These are phyloP conservation scores for Zygaena filipendulae DNA, from an alignment of 2,888 invertebrate genomes.

Conservation along the genomic window DNA sequence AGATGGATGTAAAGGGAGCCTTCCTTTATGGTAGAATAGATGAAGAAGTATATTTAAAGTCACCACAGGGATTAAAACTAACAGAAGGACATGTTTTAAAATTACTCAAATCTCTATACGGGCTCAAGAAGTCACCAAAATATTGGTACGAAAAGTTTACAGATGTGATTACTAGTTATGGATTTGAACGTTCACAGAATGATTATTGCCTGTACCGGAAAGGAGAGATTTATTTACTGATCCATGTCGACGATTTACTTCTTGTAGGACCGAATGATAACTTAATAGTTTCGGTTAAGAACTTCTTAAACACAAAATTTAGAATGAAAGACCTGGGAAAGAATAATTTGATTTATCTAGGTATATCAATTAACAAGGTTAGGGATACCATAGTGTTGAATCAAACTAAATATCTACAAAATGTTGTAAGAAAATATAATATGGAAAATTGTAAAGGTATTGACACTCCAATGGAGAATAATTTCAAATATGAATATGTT, in stretches of 20 bases:
- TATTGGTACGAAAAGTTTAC: too few species aligned
- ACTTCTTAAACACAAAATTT: conserved; percentile 9
- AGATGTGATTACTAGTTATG: not conserved
- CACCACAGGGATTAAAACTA: conserved; percentile 6
- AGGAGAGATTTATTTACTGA: conserved; percentile 1
- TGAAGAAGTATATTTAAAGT: conserved; percentile 1
- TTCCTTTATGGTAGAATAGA: conserved; percentile 6
- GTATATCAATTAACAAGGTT: conserved; percentile 5
- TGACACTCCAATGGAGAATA: conserved; percentile 14
- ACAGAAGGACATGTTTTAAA: conserved; percentile 10
- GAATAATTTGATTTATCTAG: conserved; percentile 10
- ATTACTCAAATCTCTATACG: conserved; percentile 11
- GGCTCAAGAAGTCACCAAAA: conserved; percentile 7
- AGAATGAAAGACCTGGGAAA: conserved; percentile 12
- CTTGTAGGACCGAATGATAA: conserved; percentile 4
- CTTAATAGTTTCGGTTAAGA: conserved; percentile 4
- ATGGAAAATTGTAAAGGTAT: conserved; percentile 12
- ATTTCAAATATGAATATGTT: conserved; percentile 8
- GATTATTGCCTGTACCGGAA: not conserved
- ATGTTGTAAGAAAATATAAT: conserved; percentile 7
- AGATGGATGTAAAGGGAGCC: conserved; percentile 10
- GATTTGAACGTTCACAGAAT: not conserved
- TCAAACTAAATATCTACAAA: conserved; percentile 10
- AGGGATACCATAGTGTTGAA: conserved; percentile 1
- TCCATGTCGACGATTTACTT: conserved; percentile 16